A percentile compares a stretch with the other conserved stretches of the same genome.
phyloP scores from a whole-genome alignment of 2,113 vertebrate genomes.

The Bubo scandiacus region DNA sequence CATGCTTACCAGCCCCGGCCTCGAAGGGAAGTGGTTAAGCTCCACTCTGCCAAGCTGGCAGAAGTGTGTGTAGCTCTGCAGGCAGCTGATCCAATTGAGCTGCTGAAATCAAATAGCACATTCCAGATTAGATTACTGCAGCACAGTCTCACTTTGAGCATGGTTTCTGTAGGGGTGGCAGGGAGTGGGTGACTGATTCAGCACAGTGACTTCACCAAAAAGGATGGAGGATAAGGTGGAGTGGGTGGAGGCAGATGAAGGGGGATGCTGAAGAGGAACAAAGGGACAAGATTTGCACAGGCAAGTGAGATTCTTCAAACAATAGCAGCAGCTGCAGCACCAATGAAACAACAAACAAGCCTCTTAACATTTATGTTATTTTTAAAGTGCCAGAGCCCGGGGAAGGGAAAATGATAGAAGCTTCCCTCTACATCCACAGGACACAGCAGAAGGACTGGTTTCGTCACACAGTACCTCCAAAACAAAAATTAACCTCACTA shows the following conservation, averaged over 20 bases:
- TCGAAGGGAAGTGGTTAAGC: not conserved
- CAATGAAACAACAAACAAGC: not conserved
- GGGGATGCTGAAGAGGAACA: not conserved
- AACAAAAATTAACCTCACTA: not conserved
- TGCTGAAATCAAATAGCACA: not conserved
- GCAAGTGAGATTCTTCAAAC: not conserved
- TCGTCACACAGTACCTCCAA: not conserved
- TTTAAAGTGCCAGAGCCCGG: not conserved
- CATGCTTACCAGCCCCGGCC: not conserved
- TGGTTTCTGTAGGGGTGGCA: not conserved
- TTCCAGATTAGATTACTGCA: not conserved
- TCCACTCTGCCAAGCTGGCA: not conserved
- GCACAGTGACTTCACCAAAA: not conserved
- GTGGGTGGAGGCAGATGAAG: not conserved
- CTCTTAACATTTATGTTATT: not conserved
- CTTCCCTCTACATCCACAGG: not conserved
- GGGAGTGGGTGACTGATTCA: not conserved
- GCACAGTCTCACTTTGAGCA: not conserved
- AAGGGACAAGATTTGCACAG: not conserved
- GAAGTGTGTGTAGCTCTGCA: not conserved
- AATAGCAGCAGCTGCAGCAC: not conserved
- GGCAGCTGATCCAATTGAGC: not conserved
- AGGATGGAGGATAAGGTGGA: not conserved
- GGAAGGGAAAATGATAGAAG: not conserved
- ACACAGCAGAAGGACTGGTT: accelerated